Conservation (phyloP, 2,888 invertebrate genomes). For the Lasioglossum morio region DNA sequence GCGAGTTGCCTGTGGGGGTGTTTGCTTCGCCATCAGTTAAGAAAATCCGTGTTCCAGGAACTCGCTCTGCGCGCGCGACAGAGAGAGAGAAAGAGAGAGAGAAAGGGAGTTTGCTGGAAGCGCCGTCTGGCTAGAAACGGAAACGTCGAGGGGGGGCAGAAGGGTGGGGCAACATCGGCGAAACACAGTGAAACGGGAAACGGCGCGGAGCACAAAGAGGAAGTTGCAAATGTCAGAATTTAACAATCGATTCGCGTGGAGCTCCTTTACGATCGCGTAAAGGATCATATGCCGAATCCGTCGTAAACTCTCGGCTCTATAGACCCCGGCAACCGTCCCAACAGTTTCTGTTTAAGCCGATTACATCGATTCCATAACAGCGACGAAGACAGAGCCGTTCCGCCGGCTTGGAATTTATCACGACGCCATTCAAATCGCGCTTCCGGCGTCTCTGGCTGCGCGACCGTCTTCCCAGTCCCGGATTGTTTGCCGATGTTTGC, state of each 20-base stretch:
- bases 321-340: constrained; percentile 24
- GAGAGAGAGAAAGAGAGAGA: background rate
- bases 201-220: background rate
- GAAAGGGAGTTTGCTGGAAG: background rate
- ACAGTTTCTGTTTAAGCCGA: constrained; percentile 53
- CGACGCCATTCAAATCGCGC: constrained; percentile 43
- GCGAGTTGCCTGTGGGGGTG: background rate
- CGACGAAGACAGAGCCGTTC: constrained; percentile 58
- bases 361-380: constrained; percentile 59
- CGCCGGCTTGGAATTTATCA: constrained; percentile 57
- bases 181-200: constrained; percentile 20
- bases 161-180: constrained; percentile 15
- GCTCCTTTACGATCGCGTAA: constrained; percentile 71
- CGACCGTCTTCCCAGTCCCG: background rate
- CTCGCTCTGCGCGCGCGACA: background rate
- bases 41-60: constrained; percentile 7
- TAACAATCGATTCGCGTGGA: constrained; percentile 65
- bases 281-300: constrained; percentile 70
- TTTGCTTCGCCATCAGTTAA: background rate
- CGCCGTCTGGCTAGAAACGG: background rate
- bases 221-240: constrained; percentile 56
- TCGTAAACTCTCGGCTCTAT: constrained; percentile 66
- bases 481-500: constrained; percentile 6
- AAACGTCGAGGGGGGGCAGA: background rate
- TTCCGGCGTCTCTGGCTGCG: background rate